Evolutionary conservation across 2,113 vertebrate genomes (phyloP).

Genomic region (Felis chaus): DNA sequence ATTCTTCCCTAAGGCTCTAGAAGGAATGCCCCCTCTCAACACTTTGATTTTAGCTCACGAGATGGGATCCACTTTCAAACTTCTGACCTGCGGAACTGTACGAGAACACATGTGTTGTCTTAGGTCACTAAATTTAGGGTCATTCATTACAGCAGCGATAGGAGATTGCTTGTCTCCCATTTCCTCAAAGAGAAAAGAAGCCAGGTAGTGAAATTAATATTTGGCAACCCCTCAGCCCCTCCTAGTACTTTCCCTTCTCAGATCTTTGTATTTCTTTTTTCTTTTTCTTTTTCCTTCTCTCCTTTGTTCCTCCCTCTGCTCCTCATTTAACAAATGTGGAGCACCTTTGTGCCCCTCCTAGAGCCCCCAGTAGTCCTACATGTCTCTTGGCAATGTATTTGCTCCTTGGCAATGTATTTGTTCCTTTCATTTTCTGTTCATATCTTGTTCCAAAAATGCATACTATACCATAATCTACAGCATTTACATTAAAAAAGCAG

Average conservation of each 20-base stretch:
- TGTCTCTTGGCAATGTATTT: background rate
- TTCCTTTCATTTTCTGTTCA: constrained; percentile 10
- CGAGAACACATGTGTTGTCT: background rate
- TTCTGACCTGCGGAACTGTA: background rate
- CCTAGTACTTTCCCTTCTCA: background rate
- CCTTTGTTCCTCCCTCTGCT: background rate
- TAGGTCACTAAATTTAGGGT: background rate
- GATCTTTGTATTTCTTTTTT: background rate
- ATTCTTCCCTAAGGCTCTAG: background rate
- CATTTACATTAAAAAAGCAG: background rate
- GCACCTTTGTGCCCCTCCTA: background rate
- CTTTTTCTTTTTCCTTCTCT: background rate
- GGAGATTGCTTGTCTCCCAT: background rate
- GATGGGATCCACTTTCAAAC: background rate
- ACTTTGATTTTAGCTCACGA: background rate
- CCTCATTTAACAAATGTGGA: background rate
- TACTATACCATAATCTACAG: background rate
- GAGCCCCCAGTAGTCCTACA: background rate
- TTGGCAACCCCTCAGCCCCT: background rate
- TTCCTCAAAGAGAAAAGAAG: background rate
- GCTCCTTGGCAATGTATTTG: background rate
- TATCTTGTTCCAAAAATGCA: background rate
- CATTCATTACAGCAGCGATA: background rate
- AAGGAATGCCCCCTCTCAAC: background rate
- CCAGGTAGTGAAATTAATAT: background rate